These are phyloP conservation scores for Rousettus madagascariensis DNA, from an alignment of 2,797 vertebrate genomes.

Conservation along the genomic window DNA sequence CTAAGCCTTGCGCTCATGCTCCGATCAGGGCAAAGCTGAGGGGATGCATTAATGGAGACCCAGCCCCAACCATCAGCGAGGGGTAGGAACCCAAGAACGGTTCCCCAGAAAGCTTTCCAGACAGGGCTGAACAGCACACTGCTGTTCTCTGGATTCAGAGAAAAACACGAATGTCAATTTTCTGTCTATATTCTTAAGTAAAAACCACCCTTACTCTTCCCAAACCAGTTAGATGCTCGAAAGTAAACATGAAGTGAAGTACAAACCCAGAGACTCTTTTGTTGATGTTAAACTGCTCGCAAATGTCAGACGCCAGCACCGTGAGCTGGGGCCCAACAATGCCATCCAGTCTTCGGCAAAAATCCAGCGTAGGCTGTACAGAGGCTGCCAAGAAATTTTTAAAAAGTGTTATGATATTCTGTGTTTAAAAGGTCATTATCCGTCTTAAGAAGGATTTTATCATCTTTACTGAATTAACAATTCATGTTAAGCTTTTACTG, in stretches of 20 bases:
- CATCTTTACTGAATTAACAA: background rate
- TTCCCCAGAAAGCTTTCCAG: background rate
- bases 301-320: conserved; percentile 96
- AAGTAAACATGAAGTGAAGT: background rate
- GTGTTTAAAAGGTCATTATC: background rate
- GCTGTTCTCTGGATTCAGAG: background rate
- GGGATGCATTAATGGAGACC: too few relatives aligned
- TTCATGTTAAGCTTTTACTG: background rate
- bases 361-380: conserved; percentile 92
- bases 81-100: background rate
- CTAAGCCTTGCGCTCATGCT: rapidly evolving
- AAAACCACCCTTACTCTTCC: background rate
- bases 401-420: background rate
- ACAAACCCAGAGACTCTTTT: conserved; percentile 96
- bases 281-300: conserved; percentile 98
- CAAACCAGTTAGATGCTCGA: background rate
- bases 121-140: background rate
- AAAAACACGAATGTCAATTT: background rate
- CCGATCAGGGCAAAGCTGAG: rapidly evolving
- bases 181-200: background rate
- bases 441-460: background rate
- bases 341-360: conserved; percentile 94
- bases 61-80: rapidly evolving
- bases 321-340: conserved; percentile 98
- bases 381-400: conserved; percentile 85